Evolutionary conservation across 2,797 vertebrate species (phyloP).

Genomic region (Cuculus canorus): DNA sequence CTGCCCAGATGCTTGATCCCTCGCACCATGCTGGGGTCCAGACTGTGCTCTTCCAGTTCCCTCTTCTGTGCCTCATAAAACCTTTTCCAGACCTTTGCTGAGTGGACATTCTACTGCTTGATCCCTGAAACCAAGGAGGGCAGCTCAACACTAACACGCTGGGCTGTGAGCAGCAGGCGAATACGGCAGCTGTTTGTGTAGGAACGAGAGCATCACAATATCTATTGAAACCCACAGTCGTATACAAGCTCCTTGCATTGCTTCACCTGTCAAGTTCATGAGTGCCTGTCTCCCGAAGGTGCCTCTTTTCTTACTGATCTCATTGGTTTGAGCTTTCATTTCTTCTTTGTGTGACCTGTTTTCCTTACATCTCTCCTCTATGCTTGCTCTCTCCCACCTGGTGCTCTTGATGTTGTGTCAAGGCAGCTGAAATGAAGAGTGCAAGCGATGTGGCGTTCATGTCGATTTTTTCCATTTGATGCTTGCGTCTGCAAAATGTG

Average conservation of each 20-base stretch:
- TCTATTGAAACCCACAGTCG: background rate
- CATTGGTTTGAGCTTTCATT: background rate
- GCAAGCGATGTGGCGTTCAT: background rate
- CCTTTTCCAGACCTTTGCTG: background rate
- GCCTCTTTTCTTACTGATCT: background rate
- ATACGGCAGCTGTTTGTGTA: too few species aligned
- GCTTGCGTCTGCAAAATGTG: background rate
- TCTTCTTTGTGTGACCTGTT: background rate
- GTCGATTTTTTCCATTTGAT: background rate
- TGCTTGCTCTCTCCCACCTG: background rate
- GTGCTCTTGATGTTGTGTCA: background rate
- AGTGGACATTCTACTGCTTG: background rate
- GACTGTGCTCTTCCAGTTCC: background rate
- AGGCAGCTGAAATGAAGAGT: background rate
- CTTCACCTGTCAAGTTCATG: background rate
- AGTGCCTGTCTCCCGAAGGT: background rate
- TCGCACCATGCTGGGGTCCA: background rate
- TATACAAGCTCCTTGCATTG: accelerated
- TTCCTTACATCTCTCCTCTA: background rate
- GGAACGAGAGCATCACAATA: background rate
- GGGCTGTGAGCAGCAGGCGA: accelerated
- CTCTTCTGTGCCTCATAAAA: background rate
- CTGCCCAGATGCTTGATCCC: background rate
- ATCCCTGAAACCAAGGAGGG: background rate
- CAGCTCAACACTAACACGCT: background rate